phyloP scores from a whole-genome alignment of 2,113 vertebrate species.

The Junco hyemalis region DNA sequence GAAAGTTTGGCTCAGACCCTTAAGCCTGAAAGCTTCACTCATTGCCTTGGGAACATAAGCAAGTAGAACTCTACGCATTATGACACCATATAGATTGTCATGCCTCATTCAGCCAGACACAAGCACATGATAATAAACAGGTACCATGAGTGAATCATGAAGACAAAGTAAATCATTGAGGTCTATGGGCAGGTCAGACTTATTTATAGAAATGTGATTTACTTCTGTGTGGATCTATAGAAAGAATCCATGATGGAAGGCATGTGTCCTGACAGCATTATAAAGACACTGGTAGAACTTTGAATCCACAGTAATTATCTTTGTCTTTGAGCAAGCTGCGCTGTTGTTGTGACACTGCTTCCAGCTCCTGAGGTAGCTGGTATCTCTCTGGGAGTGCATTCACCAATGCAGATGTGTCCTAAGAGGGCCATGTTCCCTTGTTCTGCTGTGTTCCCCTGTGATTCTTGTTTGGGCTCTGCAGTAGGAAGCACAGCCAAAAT shows the following conservation, averaged over 20 bases:
- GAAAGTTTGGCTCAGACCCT: background rate
- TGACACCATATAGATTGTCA: background rate
- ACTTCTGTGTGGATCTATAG: background rate
- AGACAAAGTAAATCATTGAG: background rate
- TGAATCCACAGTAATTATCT: background rate
- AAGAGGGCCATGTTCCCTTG: background rate
- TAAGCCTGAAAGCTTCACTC: background rate
- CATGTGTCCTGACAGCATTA: background rate
- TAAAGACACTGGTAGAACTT: background rate
- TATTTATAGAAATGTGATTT: background rate
- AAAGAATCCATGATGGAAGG: background rate
- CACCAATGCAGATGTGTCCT: background rate
- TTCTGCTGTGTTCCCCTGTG: background rate
- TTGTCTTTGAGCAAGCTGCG: background rate
- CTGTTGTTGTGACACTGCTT: background rate
- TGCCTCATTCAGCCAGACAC: background rate
- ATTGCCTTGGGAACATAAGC: background rate
- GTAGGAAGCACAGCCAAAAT: background rate
- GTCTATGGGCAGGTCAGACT: background rate
- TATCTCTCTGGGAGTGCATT: background rate
- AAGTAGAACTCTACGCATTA: background rate
- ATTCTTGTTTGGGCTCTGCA: background rate
- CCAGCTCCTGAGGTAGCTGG: background rate
- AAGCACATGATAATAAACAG: background rate
- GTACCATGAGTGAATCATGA: background rate